Percentiles rank a stretch among this genome's conserved stretches.
These are phyloP conservation scores for Ennomos quercinarius DNA, from an alignment of 2,888 invertebrate species.

Conservation along the genomic window DNA sequence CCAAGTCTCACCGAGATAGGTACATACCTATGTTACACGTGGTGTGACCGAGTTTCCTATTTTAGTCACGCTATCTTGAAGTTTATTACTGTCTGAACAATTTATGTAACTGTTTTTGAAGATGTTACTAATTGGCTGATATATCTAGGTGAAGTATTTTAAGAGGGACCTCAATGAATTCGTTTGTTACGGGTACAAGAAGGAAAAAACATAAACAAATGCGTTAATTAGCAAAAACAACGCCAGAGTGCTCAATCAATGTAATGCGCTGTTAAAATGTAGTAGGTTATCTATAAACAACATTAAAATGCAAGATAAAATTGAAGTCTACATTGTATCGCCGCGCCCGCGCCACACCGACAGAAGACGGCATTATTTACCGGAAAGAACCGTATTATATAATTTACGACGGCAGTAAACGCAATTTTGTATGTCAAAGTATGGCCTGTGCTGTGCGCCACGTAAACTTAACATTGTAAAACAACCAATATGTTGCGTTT, in stretches of 20 bases:
- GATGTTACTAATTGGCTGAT: slow-evolving; percentile 1
- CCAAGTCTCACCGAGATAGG: neutral
- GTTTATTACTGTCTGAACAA: neutral
- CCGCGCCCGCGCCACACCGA: slow-evolving; percentile 5
- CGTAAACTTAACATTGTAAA: slow-evolving; percentile 47
- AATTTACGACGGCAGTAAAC: slow-evolving; percentile 48
- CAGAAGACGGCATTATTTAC: slow-evolving; percentile 24
- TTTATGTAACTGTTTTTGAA: slow-evolving; percentile 5
- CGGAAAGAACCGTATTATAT: slow-evolving; percentile 29
- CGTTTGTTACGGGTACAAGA: too few species aligned
- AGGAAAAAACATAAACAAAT: too few species aligned
- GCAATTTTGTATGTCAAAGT: slow-evolving; percentile 56
- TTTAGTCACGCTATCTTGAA: slow-evolving; percentile 4
- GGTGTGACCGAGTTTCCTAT: too few species aligned
- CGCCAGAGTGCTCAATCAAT: too few species aligned
- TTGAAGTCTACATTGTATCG: neutral
- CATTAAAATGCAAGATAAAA: neutral
- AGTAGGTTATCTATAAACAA: too few species aligned
- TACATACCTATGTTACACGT: too few species aligned
- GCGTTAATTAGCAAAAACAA: too few species aligned
- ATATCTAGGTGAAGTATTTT: neutral
- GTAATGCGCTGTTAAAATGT: too few species aligned
- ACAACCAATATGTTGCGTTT: slow-evolving; percentile 31
- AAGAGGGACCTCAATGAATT: too few species aligned
- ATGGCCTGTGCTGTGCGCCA: slow-evolving; percentile 36